These are phyloP conservation scores for Heliopora coerulea DNA, from an alignment of 92 coral and sea anemone species.

Conservation along the genomic window DNA sequence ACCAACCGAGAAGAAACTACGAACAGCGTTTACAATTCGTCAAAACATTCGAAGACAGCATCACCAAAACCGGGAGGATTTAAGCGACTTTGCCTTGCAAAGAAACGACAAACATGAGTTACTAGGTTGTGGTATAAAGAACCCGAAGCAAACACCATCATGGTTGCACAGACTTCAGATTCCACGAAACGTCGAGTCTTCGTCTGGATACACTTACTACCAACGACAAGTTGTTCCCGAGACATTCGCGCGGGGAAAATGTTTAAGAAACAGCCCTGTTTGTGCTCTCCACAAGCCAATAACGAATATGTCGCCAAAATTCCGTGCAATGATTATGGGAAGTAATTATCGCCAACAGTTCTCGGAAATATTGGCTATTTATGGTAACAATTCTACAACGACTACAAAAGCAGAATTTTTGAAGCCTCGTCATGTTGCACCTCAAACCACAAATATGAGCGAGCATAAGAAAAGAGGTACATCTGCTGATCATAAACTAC, in stretches of 20 bases:
- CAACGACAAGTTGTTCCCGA: not conserved
- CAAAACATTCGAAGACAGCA: not conserved
- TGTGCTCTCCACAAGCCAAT: not conserved
- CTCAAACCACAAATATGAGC: not conserved
- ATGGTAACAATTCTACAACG: slow-evolving; percentile 23
- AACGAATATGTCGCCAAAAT: not conserved
- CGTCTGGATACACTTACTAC: not conserved
- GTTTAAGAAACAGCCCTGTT: not conserved
- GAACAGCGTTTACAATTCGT: not conserved
- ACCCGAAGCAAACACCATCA: not conserved
- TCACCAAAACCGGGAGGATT: slow-evolving; percentile 1
- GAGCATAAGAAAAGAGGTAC: not conserved
- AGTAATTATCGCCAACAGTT: not conserved
- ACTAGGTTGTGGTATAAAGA: slow-evolving; percentile 2
- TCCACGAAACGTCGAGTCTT: not conserved
- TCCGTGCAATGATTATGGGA: not conserved
- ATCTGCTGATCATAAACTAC: not conserved
- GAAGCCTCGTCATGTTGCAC: not conserved
- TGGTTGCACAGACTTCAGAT: not conserved
- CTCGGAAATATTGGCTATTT: slow-evolving; percentile 28
- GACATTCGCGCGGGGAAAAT: not conserved
- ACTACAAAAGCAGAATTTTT: slow-evolving; percentile 9
- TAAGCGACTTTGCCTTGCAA: slow-evolving; percentile 11
- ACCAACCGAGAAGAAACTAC: not conserved
- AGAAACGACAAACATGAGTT: not conserved